Conservation (phyloP, 2,113 vertebrate species). For the Panthera uncia region DNA sequence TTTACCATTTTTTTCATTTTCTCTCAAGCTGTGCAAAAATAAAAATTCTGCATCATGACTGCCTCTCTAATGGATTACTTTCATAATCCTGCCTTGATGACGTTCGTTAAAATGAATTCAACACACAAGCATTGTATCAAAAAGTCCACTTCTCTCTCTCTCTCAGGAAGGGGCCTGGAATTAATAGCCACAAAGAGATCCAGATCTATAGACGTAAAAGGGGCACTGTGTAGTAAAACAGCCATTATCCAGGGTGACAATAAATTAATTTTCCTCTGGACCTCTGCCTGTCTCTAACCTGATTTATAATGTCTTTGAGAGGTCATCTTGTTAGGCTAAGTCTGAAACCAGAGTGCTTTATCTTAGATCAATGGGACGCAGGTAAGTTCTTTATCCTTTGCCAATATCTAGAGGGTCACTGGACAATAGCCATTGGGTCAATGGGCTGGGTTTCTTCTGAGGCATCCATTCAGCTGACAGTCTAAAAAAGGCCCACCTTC, state of each 20-base stretch:
- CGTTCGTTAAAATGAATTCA: not conserved
- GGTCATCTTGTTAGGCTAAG: not conserved
- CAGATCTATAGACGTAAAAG: not conserved
- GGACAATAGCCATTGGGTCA: not conserved
- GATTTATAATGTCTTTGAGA: not conserved
- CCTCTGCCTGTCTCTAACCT: not conserved
- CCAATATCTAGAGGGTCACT: not conserved
- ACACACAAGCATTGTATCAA: not conserved
- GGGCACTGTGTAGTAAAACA: not conserved
- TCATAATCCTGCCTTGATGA: not conserved
- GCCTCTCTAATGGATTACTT: slow-evolving; percentile 15
- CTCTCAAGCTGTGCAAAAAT: slow-evolving; percentile 57
- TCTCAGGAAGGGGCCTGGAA: not conserved
- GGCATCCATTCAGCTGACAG: not conserved
- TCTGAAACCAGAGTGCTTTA: not conserved
- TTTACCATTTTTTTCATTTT: not conserved
- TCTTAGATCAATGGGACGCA: not conserved
- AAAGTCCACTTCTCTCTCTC: not conserved
- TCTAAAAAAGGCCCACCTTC: not conserved
- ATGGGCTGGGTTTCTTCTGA: not conserved
- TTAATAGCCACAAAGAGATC: not conserved
- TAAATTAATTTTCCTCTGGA: not conserved
- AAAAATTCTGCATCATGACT: not conserved
- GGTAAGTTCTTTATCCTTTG: not conserved
- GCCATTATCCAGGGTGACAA: not conserved